Conservation (phyloP, 2,797 vertebrate genomes). For the Tapera naevia region DNA sequence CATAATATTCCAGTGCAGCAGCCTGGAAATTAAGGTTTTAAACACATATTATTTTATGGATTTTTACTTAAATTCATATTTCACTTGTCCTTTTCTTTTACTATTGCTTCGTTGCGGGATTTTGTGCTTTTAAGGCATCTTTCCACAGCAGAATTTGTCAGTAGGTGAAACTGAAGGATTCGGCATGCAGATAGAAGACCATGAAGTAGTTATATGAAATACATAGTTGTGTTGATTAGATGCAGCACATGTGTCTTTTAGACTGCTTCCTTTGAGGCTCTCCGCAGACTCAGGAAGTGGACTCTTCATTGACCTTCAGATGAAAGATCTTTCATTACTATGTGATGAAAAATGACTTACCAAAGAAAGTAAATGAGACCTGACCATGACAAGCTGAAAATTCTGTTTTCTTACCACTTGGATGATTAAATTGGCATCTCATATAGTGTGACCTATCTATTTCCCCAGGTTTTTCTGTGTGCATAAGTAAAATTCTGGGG, state of each 20-base stretch:
- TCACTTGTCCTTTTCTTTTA: background rate
- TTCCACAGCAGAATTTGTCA: background rate
- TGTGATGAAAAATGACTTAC: slow-evolving; percentile 53
- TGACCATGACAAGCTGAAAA: slow-evolving; percentile 42
- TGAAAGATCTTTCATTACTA: slow-evolving; percentile 52
- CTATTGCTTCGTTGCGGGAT: background rate
- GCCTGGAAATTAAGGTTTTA: background rate
- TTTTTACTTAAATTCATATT: background rate
- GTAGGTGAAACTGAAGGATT: background rate
- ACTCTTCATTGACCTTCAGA: slow-evolving; percentile 34
- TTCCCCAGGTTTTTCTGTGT: background rate
- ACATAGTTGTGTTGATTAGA: background rate
- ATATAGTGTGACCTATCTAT: background rate
- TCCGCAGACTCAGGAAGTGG: background rate
- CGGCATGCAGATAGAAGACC: background rate
- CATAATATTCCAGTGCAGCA: background rate
- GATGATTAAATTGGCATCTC: slow-evolving; percentile 16
- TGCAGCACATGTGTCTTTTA: background rate
- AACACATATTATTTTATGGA: background rate
- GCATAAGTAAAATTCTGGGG: background rate
- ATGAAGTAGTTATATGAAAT: background rate
- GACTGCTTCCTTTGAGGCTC: background rate
- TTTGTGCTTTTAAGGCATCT: background rate
- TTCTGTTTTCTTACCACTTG: slow-evolving; percentile 44
- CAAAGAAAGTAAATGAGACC: slow-evolving; percentile 44